Base-by-base conservation (phyloP, 1,140 invertebrate genomes). In the Micrasema minimum region DNA sequence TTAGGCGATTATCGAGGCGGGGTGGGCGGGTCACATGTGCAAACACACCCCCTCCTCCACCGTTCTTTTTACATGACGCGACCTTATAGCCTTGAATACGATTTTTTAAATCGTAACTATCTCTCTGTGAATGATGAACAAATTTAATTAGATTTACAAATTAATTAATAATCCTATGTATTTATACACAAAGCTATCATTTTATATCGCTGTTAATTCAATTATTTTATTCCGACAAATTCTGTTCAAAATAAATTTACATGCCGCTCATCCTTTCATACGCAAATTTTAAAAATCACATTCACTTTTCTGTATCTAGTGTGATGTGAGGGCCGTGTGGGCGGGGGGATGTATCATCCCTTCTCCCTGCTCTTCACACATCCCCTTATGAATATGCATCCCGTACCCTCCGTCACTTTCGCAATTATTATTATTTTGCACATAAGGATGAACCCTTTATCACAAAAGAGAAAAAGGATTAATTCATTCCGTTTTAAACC, bases 371-470 rank as follows among this genome's bases (percentile, higher is more conserved):
- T 18, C 18, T 16, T 14, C 59, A 46, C 59, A 9, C 57, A 11
- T 31, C 57, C 12, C 41, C 59, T 64, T 41, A 64, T 64, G 59
- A 64, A 64, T 64, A 64, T 64, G 59, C 59, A 64, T n/a, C 10
- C 14, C 57, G 12, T 46, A 46, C 59, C 59, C 43, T 64, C 23
- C 41, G n/a, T 46, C 59, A 31, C 59, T 64, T 64, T 64, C 18
- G 38, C 38, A 46, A 61, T 61, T 61, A 64, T 64, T 62, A 59
- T 59, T 61, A 64, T 64, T 64, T 31, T 26, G 10, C 59, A 64
- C 59, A 31, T 41, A 31, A 38, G 35, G 26, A 55, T n/a, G 26
- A 22, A 59, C 55, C 55, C 55, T 41, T 59, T 41, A 20, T 57
- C 31, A 12, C 26, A 16, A 20, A 31, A 41, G 7, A 18, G 35